Evolutionary conservation across 2,113 vertebrate species (phyloP).

Genomic region (Pao palembangensis): DNA sequence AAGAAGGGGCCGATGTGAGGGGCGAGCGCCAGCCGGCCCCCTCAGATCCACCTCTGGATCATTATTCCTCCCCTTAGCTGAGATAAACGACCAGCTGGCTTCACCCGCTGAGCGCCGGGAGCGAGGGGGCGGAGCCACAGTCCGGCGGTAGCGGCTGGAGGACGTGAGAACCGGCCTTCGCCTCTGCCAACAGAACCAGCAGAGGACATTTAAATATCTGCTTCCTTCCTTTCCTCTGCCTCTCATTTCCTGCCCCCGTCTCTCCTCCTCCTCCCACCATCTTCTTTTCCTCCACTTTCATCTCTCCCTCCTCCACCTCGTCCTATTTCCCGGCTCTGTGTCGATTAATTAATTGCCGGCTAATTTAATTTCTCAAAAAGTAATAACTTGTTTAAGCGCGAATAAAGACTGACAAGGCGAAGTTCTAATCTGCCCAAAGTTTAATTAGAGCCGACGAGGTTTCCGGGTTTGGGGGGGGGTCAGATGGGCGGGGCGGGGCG

Average conservation of each 20-base stretch:
- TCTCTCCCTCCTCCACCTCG: slow-evolving; percentile 3
- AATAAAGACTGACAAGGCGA: slow-evolving; percentile 79
- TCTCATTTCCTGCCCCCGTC: slow-evolving; percentile 21
- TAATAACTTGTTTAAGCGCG: slow-evolving; percentile 80
- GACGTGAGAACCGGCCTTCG: too few species aligned
- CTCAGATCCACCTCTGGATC: too few species aligned
- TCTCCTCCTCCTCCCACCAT: not conserved
- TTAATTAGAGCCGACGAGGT: slow-evolving; percentile 74
- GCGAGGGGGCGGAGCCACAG: too few species aligned
- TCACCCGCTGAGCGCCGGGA: too few species aligned
- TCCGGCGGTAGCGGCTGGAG: too few species aligned
- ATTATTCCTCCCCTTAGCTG: too few species aligned
- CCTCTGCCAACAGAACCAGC: too few species aligned
- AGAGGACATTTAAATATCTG: too few species aligned
- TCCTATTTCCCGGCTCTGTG: slow-evolving; percentile 63
- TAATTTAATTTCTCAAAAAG: slow-evolving; percentile 80
- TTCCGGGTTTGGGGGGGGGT: slow-evolving; percentile 60
- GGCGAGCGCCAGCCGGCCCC: too few species aligned
- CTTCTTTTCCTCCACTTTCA: slow-evolving; percentile 10
- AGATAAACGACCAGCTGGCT: too few species aligned
- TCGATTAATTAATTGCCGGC: slow-evolving; percentile 79
- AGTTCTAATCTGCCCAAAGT: slow-evolving; percentile 79
- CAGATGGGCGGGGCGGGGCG: slow-evolving; percentile 30
- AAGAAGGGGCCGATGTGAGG: too few species aligned
- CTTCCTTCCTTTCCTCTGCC: too few species aligned